Conservation (phyloP, 2,797 vertebrate genomes). For the Channallabes apus region DNA sequence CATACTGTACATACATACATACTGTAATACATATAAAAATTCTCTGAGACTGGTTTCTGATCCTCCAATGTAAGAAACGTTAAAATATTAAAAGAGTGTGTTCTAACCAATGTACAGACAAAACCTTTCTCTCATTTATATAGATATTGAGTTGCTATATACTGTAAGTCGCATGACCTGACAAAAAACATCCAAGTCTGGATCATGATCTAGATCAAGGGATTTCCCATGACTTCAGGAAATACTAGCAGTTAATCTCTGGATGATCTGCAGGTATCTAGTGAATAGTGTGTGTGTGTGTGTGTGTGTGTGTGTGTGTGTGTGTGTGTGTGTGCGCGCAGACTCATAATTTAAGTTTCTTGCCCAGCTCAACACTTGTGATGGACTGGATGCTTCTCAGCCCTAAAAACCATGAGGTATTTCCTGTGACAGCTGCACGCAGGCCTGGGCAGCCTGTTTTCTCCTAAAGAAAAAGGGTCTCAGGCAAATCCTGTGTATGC, state of each 20-base stretch:
- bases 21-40: too few species aligned
- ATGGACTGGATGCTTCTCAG: conserved; percentile 45
- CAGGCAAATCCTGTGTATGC: conserved; percentile 29
- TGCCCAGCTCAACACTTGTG: conserved; percentile 40
- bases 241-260: neutral
- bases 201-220: neutral
- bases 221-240: conserved; percentile 10
- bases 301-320: neutral
- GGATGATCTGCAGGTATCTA: conserved; percentile 6
- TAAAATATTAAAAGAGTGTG: too few species aligned
- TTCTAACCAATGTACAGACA: too few species aligned
- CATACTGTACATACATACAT: too few species aligned
- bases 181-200: neutral
- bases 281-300: neutral
- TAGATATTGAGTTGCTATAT: neutral
- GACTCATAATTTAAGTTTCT: conserved; percentile 61
- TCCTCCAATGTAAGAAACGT: too few species aligned
- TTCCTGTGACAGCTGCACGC: conserved; percentile 65
- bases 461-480: conserved; percentile 37
- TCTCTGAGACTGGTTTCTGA: too few species aligned
- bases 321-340: neutral
- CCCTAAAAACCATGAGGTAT: conserved; percentile 58
- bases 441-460: conserved; percentile 41
- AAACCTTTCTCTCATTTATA: too few species aligned
- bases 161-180: neutral